A percentile compares a stretch with the other conserved stretches of the same genome.
Conservation (phyloP, 2,797 vertebrate species). For the Chrysolophus pictus region DNA sequence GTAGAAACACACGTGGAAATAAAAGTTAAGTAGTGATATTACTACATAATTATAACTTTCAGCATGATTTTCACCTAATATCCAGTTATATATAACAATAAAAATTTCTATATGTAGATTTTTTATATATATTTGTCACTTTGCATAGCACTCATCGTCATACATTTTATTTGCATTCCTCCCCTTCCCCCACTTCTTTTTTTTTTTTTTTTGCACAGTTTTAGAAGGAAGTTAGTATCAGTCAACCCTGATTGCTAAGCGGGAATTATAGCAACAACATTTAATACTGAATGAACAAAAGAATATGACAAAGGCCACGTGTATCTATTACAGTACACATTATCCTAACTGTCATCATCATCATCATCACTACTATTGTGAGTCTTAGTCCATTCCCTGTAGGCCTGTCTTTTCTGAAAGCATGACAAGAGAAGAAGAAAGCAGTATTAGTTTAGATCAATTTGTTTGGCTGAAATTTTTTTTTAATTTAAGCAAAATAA, state of each 20-base stretch:
- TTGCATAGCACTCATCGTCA: conserved; percentile 31
- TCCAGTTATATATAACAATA: not conserved
- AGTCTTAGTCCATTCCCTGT: conserved; percentile 84
- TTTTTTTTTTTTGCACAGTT: conserved; percentile 10
- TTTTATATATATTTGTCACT: conserved; percentile 50
- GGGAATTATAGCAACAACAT: conserved; percentile 32
- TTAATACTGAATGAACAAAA: conserved; percentile 41
- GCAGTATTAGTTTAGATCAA: conserved; percentile 78
- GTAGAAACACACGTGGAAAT: conserved; percentile 50
- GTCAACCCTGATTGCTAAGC: not conserved
- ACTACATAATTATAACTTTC: not conserved
- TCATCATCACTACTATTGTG: conserved; percentile 86
- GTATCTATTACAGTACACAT: conserved; percentile 63
- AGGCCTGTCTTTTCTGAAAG: conserved; percentile 90
- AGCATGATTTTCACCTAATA: not conserved
- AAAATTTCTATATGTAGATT: not conserved
- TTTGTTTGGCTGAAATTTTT: conserved; percentile 63
- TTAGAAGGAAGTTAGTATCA: conserved; percentile 53
- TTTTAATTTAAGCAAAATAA: conserved; percentile 33
- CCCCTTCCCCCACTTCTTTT: not conserved
- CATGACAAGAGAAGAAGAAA: conserved; percentile 85
- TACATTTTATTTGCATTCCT: conserved; percentile 19
- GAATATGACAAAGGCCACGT: conserved; percentile 57
- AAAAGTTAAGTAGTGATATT: conserved; percentile 1
- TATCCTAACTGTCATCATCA: conserved; percentile 83